These are phyloP conservation scores for Hoplias malabaricus DNA, from an alignment of 2,113 vertebrate genomes.

Conservation along the genomic window DNA sequence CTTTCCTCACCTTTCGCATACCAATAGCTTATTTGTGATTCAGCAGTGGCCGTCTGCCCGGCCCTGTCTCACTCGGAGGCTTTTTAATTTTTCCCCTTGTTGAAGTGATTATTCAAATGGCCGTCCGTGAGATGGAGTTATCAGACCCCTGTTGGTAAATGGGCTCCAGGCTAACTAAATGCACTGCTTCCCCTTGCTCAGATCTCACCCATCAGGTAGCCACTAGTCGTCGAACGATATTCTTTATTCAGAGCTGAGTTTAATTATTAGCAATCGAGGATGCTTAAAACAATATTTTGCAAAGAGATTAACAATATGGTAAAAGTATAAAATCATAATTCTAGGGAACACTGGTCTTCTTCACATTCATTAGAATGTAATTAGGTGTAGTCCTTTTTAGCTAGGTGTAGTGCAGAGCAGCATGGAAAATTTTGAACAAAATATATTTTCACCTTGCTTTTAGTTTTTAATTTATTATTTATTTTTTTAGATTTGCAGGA, in stretches of 20 bases:
- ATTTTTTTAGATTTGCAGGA: too few species aligned
- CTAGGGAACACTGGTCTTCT: too few species aligned
- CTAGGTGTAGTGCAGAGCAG: too few species aligned
- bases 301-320: too few species aligned
- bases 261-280: background rate
- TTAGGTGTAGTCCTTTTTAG: too few species aligned
- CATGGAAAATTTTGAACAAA: too few species aligned
- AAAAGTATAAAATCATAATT: too few species aligned
- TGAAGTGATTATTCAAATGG: conserved; percentile 79
- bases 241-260: background rate
- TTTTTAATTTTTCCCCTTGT: conserved; percentile 75
- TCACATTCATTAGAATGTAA: too few species aligned
- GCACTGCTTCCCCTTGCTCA: conserved; percentile 50
- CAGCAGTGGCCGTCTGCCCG: conserved; percentile 62
- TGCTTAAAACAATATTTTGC: background rate
- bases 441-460: too few species aligned
- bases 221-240: background rate
- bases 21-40: conserved; percentile 68
- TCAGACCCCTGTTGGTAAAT: conserved; percentile 72
- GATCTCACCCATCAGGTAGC: conserved; percentile 66
- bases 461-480: too few species aligned
- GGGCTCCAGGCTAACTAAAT: conserved; percentile 68
- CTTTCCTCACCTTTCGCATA: conserved; percentile 50
- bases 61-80: conserved; percentile 67
- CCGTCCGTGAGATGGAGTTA: conserved; percentile 72